Percentiles rank a stretch among this genome's conserved stretches.
These are phyloP conservation scores for Achlya flavicornis DNA, from an alignment of 2,888 invertebrate species.

Conservation along the genomic window DNA sequence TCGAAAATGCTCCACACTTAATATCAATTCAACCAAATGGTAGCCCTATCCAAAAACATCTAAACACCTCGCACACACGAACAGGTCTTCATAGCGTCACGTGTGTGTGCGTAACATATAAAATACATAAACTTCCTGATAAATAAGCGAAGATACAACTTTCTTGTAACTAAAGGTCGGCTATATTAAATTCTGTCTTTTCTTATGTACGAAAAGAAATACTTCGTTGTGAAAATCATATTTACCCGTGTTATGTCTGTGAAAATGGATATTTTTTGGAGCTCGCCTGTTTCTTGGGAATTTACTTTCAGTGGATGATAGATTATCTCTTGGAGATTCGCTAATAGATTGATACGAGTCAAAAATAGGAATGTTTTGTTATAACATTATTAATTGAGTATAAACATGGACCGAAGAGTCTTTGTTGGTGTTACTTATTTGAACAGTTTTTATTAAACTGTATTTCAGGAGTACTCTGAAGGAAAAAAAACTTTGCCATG, in stretches of 20 bases:
- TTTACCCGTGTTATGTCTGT: constrained; percentile 32
- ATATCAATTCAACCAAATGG: neutral
- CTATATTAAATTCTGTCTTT: constrained; percentile 81
- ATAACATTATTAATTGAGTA: neutral
- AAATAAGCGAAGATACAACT: constrained; percentile 78
- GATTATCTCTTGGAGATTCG: constrained; percentile 8
- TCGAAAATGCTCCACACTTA: neutral
- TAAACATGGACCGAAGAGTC: no score
- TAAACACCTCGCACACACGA: constrained; percentile 36
- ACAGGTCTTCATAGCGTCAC: constrained; percentile 48
- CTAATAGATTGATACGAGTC: neutral
- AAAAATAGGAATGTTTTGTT: neutral
- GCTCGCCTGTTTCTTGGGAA: constrained; percentile 17
- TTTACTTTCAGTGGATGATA: neutral
- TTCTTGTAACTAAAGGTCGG: constrained; percentile 70
- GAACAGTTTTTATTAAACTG: neutral
- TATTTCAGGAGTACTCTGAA: no score
- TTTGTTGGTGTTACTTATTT: no score
- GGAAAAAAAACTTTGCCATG: no score
- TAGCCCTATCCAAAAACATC: constrained; percentile 31
- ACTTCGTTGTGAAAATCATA: constrained; percentile 69
- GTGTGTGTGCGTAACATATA: constrained; percentile 61
- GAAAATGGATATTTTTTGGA: constrained; percentile 42
- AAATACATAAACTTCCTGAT: constrained; percentile 80
- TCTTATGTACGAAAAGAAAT: constrained; percentile 59